These are phyloP conservation scores for Eugnorisma glareosa DNA, from an alignment of 2,888 invertebrate species.

Conservation along the genomic window DNA sequence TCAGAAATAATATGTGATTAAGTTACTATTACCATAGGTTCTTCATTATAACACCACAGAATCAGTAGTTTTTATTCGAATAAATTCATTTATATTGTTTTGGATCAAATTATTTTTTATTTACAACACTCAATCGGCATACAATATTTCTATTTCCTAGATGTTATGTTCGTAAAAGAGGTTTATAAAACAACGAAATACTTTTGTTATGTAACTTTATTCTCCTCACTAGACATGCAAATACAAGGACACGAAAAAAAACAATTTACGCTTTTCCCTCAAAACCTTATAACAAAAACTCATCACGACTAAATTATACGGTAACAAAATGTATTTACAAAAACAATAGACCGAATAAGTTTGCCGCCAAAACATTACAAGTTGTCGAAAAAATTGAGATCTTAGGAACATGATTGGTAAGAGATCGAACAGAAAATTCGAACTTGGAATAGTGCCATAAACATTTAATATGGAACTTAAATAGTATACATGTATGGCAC, in stretches of 20 bases:
- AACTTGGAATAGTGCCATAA: slow-evolving; percentile 68
- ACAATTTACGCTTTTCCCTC: slow-evolving; percentile 77
- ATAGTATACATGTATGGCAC: slow-evolving; percentile 77
- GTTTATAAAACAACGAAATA: slow-evolving; percentile 67
- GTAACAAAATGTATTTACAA: slow-evolving; percentile 84
- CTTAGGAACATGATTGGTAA: slow-evolving; percentile 77
- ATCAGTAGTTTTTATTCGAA: slow-evolving; percentile 77
- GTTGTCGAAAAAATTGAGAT: slow-evolving; percentile 72
- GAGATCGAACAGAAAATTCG: slow-evolving; percentile 73
- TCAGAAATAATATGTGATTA: slow-evolving; percentile 70
- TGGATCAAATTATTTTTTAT: slow-evolving; percentile 61
- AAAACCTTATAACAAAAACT: slow-evolving; percentile 78
- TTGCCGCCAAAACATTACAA: slow-evolving; percentile 64
- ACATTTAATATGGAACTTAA: slow-evolving; percentile 67
- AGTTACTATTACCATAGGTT: slow-evolving; percentile 62
- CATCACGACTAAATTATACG: slow-evolving; percentile 79
- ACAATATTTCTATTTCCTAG: slow-evolving; percentile 14
- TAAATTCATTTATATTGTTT: slow-evolving; percentile 72
- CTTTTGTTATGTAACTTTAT: slow-evolving; percentile 86
- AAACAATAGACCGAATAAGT: slow-evolving; percentile 68
- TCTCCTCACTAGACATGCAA: slow-evolving; percentile 89
- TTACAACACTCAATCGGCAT: slow-evolving; percentile 43
- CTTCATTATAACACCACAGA: slow-evolving; percentile 74
- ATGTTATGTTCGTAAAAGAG: slow-evolving; percentile 25
- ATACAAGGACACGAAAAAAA: slow-evolving; percentile 85